These are phyloP conservation scores for Pachymerium ferrugineum DNA, from an alignment of 2,888 invertebrate genomes.

Conservation along the genomic window DNA sequence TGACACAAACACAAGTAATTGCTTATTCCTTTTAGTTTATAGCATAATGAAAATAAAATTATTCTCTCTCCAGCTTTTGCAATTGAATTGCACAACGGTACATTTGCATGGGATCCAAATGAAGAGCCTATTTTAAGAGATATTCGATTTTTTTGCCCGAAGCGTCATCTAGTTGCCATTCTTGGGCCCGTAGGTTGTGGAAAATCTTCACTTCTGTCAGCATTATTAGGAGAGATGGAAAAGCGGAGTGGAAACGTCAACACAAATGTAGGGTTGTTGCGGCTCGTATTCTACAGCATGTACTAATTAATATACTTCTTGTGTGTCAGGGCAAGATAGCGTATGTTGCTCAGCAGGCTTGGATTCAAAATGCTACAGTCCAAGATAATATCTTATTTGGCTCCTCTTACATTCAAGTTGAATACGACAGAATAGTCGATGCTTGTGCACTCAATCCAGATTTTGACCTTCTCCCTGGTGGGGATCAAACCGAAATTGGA, in stretches of 20 bases:
- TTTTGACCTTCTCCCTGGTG: constrained; percentile 88
- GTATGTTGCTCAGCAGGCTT: constrained; percentile 91
- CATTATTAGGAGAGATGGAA: constrained; percentile 86
- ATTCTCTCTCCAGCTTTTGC: no score
- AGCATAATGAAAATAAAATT: no score
- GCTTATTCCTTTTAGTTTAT: no score
- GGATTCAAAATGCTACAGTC: constrained; percentile 95
- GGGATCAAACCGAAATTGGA: constrained; percentile 96
- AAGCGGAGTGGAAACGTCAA: constrained; percentile 73
- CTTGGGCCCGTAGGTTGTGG: constrained; percentile 85
- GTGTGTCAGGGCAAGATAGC: constrained; percentile 64
- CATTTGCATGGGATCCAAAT: no score
- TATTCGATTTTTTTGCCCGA: no score
- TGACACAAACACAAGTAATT: no score
- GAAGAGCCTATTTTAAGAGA: no score
- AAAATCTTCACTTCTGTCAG: constrained; percentile 81
- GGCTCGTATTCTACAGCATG: constrained; percentile 36
- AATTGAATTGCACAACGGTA: no score
- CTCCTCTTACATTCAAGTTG: constrained; percentile 60
- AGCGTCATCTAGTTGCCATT: constrained; percentile 72
- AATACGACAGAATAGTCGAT: constrained; percentile 74
- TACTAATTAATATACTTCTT: constrained; percentile 45
- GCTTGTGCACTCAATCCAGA: constrained; percentile 88
- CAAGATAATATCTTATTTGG: constrained; percentile 91
- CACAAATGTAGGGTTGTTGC: no score